Percentiles rank a stretch among this genome's conserved stretches.
phyloP scores from a whole-genome alignment of 1,140 invertebrate genomes.

The Linepithema humile region DNA sequence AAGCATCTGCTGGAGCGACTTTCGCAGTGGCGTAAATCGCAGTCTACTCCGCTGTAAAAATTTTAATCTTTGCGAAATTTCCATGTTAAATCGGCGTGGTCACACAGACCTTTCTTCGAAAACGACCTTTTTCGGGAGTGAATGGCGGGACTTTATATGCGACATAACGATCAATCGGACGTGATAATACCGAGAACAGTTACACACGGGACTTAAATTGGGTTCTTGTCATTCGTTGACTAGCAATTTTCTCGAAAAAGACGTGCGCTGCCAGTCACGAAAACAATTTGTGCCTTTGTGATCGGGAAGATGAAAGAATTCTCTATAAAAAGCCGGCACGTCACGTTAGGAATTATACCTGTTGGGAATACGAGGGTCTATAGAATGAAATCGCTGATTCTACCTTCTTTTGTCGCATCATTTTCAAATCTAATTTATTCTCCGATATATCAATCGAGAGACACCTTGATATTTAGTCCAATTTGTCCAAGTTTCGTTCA shows the following conservation, averaged over 20 bases:
- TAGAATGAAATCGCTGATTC: neutral
- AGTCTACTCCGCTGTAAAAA: neutral
- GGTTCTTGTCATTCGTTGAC: slow-evolving; percentile 67
- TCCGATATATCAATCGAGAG: slow-evolving; percentile 10
- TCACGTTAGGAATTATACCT: slow-evolving; percentile 45
- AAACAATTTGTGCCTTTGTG: slow-evolving; percentile 64
- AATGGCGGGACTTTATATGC: slow-evolving; percentile 8
- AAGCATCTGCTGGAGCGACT: neutral
- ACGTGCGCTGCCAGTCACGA: slow-evolving; percentile 41
- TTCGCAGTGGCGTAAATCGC: neutral
- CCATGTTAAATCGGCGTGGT: slow-evolving; percentile 5
- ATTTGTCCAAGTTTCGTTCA: neutral
- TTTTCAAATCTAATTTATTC: slow-evolving; percentile 31
- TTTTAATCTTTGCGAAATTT: slow-evolving; percentile 42
- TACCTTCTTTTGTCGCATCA: neutral
- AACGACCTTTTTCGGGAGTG: neutral
- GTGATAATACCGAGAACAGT: slow-evolving; percentile 47
- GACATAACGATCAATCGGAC: neutral
- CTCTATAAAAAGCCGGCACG: slow-evolving; percentile 18
- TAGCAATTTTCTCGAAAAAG: slow-evolving; percentile 66
- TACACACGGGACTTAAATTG: slow-evolving; percentile 56
- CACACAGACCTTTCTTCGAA: neutral
- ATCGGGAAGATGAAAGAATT: slow-evolving; percentile 47
- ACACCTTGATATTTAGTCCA: neutral
- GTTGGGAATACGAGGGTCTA: neutral